These are phyloP conservation scores for Aphis craccivora DNA, from an alignment of 1,140 invertebrate genomes.

Conservation along the genomic window DNA sequence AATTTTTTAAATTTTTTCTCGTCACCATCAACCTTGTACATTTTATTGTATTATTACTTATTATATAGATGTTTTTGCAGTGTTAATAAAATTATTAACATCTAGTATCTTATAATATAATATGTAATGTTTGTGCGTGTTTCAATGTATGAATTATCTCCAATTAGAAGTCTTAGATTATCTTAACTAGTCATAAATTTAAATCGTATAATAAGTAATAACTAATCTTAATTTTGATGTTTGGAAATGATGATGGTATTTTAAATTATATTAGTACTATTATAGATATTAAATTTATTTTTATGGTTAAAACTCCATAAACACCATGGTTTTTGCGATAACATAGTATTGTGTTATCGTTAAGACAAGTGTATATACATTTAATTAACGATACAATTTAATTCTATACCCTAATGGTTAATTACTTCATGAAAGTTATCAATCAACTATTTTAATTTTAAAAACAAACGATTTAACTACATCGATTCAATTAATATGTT, in stretches of 20 bases:
- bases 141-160: background rate
- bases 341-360: background rate
- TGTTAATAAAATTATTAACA: background rate
- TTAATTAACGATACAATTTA: background rate
- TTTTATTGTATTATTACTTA: background rate
- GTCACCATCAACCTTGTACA: conserved; percentile 24
- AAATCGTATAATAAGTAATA: background rate
- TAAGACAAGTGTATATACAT: background rate
- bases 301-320: background rate
- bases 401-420: background rate
- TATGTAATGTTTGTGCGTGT: background rate
- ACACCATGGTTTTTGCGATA: too few species aligned
- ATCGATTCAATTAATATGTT: background rate
- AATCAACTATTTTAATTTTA: background rate
- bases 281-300: background rate
- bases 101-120: background rate
- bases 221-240: background rate
- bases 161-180: background rate
- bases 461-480: background rate
- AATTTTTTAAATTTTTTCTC: conserved; percentile 34
- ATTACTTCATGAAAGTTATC: background rate
- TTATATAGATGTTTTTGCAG: background rate
- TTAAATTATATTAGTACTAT: background rate
- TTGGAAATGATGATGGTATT: background rate
- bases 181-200: background rate